Conservation (phyloP, 2,113 vertebrate species). For the Nymphicus hollandicus region DNA sequence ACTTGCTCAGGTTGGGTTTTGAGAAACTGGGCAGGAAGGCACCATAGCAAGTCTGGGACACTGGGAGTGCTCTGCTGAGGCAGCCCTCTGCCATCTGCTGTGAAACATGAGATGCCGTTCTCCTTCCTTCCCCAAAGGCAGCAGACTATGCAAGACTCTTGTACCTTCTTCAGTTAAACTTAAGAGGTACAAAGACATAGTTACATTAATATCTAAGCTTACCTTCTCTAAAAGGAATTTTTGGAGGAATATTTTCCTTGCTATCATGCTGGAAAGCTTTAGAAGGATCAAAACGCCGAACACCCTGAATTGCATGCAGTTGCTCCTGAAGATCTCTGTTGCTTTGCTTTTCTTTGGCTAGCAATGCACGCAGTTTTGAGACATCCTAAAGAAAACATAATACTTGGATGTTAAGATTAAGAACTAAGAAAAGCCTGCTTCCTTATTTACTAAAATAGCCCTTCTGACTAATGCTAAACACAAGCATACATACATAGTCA, state of each 20-base stretch:
- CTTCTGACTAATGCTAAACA: neutral
- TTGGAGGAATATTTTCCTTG: conserved; percentile 85
- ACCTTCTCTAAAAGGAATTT: conserved; percentile 82
- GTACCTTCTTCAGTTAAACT: neutral
- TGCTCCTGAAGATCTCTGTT: conserved; percentile 78
- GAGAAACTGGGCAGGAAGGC: neutral
- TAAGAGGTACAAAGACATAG: neutral
- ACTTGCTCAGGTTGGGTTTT: rapidly evolving
- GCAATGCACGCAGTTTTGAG: conserved; percentile 77
- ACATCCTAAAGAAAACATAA: conserved; percentile 76
- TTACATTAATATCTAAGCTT: neutral
- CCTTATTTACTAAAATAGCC: neutral
- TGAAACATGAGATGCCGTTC: neutral
- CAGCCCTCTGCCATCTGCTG: neutral
- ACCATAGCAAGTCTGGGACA: rapidly evolving
- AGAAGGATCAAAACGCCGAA: conserved; percentile 82
- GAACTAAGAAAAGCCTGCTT: neutral
- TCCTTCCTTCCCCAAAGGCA: neutral
- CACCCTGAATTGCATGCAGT: conserved; percentile 66
- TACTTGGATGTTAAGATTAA: neutral
- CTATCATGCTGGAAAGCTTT: conserved; percentile 87
- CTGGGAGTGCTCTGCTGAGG: rapidly evolving
- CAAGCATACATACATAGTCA: neutral
- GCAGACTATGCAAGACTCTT: neutral
- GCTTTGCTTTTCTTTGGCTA: conserved; percentile 78